Conservation (phyloP, 2,888 invertebrate species). For the Eristalis arbustorum region DNA sequence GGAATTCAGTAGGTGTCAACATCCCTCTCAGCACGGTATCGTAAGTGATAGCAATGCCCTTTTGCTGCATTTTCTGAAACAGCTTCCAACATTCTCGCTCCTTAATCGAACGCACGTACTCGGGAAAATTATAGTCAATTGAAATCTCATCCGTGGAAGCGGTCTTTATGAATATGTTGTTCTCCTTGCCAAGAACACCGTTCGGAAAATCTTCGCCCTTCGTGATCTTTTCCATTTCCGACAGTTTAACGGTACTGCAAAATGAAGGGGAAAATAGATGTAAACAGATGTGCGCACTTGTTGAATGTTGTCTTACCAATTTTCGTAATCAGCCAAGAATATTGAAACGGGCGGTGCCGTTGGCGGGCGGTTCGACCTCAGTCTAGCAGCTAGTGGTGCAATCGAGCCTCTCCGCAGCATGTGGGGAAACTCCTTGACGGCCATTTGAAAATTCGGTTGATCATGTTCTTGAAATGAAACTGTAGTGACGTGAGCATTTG, state of each 20-base stretch:
- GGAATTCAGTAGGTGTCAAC: conserved; percentile 87
- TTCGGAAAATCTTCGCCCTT: conserved; percentile 66
- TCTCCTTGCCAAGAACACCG: conserved; percentile 61
- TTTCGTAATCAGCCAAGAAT: conserved; percentile 73
- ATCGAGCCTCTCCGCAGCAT: conserved; percentile 79
- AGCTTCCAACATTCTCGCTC: conserved; percentile 86
- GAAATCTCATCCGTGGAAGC: conserved; percentile 3
- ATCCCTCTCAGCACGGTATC: conserved; percentile 87
- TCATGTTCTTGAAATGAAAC: conserved; percentile 80
- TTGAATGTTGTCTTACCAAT: conserved; percentile 51
- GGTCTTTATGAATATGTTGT: conserved; percentile 68
- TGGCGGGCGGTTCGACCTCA: conserved; percentile 78
- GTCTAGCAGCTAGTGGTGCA: conserved; percentile 78
- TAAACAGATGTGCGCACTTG: neutral
- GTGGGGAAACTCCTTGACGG: conserved; percentile 78
- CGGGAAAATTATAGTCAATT: conserved; percentile 78
- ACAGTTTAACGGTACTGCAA: conserved; percentile 47
- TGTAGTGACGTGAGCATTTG: conserved; percentile 66
- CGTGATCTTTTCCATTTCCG: conserved; percentile 45
- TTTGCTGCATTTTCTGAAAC: conserved; percentile 85
- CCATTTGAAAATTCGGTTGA: conserved; percentile 76
- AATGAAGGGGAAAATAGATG: neutral
- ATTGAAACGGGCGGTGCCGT: conserved; percentile 79
- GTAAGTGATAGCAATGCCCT: conserved; percentile 85
- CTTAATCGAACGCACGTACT: conserved; percentile 81